phyloP scores from a whole-genome alignment of 2,888 invertebrate genomes.

The Cosmorhoe ocellata region DNA sequence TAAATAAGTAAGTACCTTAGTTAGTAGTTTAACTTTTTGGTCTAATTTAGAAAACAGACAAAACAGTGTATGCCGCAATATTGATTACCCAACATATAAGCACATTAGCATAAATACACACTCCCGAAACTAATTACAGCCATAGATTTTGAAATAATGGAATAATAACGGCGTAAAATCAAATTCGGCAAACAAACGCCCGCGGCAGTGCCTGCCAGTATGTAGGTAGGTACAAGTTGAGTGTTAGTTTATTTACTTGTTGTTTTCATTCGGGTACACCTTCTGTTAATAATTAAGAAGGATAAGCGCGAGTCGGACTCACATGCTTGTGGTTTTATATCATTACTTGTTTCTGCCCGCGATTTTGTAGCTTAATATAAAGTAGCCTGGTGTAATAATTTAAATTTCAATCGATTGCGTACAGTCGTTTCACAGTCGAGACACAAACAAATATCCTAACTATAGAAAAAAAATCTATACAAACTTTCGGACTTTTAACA shows the following conservation, averaged over 20 bases:
- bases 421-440: too few species aligned
- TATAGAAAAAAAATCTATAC: too few species aligned
- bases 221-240: too few species aligned
- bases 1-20: too few species aligned
- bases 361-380: too few species aligned
- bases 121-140: slow-evolving; percentile 13
- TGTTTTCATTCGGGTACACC: slow-evolving; percentile 36
- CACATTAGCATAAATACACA: slow-evolving; percentile 33
- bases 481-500: too few species aligned
- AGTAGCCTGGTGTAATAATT: too few species aligned
- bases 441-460: too few species aligned
- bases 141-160: slow-evolving; percentile 1
- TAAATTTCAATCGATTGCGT: too few species aligned
- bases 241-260: slow-evolving; percentile 7
- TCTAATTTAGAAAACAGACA: too few species aligned
- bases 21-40: too few species aligned
- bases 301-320: background rate
- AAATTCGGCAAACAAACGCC: slow-evolving; percentile 1
- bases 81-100: slow-evolving; percentile 33
- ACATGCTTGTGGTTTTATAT: background rate
- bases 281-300: slow-evolving; percentile 17
- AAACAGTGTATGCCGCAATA: too few species aligned
- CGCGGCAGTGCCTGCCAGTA: background rate
- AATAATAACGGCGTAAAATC: background rate
- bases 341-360: background rate